Conservation (phyloP, 2,888 invertebrate genomes). For the Xanthorhoe designata region DNA sequence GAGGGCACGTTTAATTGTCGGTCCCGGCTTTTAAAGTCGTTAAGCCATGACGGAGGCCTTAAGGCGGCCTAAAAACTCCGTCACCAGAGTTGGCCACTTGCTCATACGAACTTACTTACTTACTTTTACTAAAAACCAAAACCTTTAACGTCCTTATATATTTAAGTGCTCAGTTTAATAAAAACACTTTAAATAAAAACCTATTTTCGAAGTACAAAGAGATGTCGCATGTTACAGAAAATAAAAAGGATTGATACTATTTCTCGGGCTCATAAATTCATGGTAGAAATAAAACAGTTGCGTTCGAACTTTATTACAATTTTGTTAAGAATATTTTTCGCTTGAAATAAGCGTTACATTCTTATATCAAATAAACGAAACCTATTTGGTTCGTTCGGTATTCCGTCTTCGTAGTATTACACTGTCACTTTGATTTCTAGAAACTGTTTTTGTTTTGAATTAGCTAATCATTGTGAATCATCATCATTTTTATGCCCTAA, state of each 20-base stretch:
- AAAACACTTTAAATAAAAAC: neutral
- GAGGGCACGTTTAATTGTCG: too few relatives aligned
- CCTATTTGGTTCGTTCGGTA: too few relatives aligned
- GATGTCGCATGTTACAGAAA: neutral
- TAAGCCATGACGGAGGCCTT: too few relatives aligned
- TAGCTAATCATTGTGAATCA: neutral
- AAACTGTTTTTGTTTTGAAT: neutral
- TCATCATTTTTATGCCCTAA: too few relatives aligned
- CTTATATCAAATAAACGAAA: too few relatives aligned
- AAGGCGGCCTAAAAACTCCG: too few relatives aligned
- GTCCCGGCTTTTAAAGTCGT: too few relatives aligned
- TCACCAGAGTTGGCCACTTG: too few relatives aligned
- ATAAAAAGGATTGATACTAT: neutral
- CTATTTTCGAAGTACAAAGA: neutral
- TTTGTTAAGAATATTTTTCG: neutral
- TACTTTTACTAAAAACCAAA: too few relatives aligned
- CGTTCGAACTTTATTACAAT: neutral
- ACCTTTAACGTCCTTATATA: neutral
- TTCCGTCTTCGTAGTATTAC: too few relatives aligned
- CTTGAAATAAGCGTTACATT: neutral
- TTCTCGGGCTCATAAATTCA: neutral
- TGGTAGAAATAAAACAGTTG: neutral
- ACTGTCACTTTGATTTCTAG: neutral
- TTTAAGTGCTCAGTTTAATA: neutral
- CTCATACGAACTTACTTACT: too few relatives aligned